Conservation (phyloP, 2,113 vertebrate genomes). For the Indicator maculatus region DNA sequence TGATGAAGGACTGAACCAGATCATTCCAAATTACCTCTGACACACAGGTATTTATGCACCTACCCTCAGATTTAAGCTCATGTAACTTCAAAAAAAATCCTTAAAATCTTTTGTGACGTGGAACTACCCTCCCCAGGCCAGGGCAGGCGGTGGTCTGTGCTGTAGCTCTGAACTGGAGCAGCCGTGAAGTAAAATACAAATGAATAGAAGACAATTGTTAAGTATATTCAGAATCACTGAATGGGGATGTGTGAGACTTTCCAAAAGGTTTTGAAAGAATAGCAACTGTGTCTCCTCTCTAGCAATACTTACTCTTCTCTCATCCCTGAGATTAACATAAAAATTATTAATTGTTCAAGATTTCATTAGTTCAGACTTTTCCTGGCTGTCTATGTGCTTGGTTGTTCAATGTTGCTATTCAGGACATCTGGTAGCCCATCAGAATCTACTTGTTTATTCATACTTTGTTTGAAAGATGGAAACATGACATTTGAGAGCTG, state of each 20-base stretch:
- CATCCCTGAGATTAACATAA: neutral
- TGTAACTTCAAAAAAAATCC: neutral
- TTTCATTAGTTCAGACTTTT: neutral
- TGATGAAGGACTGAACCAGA: neutral
- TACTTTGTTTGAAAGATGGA: neutral
- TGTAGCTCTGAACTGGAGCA: slow-evolving; percentile 5
- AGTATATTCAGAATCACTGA: slow-evolving; percentile 23
- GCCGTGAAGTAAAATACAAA: slow-evolving; percentile 12
- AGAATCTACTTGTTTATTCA: slow-evolving; percentile 51
- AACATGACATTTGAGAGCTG: neutral
- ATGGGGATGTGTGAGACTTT: neutral
- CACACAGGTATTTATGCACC: neutral
- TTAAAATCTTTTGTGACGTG: neutral
- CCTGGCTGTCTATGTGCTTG: neutral
- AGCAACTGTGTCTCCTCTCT: neutral
- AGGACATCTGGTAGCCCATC: slow-evolving; percentile 9
- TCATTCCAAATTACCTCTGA: neutral
- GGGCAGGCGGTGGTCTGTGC: neutral
- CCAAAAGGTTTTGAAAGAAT: slow-evolving; percentile 18
- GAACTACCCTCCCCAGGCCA: neutral
- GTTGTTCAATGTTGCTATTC: neutral
- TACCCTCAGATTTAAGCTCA: neutral
- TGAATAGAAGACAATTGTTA: neutral
- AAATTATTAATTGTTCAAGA: slow-evolving; percentile 2
- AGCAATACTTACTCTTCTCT: neutral